Evolutionary conservation across 1,140 invertebrate species (phyloP).

Genomic region (Cherax quadricarinatus): DNA sequence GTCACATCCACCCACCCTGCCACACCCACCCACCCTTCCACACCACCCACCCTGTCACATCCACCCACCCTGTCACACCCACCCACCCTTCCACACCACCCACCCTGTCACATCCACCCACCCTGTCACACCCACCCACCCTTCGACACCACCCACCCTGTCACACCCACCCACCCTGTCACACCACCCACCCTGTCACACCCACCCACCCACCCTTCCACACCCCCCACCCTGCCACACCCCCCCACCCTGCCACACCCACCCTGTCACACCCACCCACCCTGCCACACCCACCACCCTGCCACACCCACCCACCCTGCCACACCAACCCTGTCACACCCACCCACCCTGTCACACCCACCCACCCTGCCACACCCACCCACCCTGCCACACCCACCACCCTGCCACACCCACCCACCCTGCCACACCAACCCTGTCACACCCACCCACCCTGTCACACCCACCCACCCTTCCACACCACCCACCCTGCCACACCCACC

Average conservation of each 20-base stretch:
- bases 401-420: no score
- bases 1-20: neutral
- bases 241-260: neutral
- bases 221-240: neutral
- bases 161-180: no score
- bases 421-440: neutral
- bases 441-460: neutral
- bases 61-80: no score
- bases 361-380: neutral
- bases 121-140: no score
- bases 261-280: no score
- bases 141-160: neutral
- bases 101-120: constrained; percentile 1
- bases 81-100: neutral
- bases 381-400: no score
- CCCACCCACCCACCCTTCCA: neutral
- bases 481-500: no score
- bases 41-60: no score
- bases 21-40: neutral
- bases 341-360: neutral
- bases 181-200: no score
- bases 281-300: no score
- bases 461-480: neutral
- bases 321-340: neutral
- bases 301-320: neutral